phyloP scores from a whole-genome alignment of 2,888 invertebrate species.

The Andrena hattorfiana region DNA sequence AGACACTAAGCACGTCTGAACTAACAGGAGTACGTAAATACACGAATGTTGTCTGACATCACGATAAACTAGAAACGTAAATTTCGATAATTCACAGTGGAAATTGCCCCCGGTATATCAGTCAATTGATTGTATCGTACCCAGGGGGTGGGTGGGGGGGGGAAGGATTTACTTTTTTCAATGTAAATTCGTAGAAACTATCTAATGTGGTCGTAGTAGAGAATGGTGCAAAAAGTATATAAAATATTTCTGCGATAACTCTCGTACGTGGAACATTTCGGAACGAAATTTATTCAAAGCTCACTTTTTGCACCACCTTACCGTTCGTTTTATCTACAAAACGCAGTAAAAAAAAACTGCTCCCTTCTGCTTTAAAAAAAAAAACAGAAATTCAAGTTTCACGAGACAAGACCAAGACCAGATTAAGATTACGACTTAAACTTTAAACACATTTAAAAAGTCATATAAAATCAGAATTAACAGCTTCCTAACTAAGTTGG shows the following conservation, averaged over 20 bases:
- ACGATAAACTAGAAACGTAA: constrained; percentile 49
- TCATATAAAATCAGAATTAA: constrained; percentile 78
- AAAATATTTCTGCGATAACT: constrained; percentile 34
- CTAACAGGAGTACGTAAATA: constrained; percentile 64
- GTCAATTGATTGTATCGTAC: constrained; percentile 45
- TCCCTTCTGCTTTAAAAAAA: constrained; percentile 53
- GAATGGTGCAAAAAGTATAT: constrained; percentile 65
- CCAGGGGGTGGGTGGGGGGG: constrained; percentile 18
- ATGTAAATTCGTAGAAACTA: constrained; percentile 69
- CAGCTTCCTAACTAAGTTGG: constrained; percentile 76
- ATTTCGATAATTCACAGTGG: constrained; percentile 54
- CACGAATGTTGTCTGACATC: constrained; percentile 50
- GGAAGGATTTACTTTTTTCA: constrained; percentile 38
- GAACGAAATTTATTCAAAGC: constrained; percentile 46
- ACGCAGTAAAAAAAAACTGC: constrained; percentile 62
- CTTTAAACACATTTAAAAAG: constrained; percentile 75
- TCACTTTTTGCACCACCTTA: constrained; percentile 61
- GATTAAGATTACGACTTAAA: constrained; percentile 64
- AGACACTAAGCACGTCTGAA: constrained; percentile 64
- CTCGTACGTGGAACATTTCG: constrained; percentile 41
- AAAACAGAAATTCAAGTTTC: constrained; percentile 60
- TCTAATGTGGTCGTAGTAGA: constrained; percentile 63
- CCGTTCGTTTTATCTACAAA: constrained; percentile 54
- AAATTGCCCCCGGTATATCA: constrained; percentile 46
- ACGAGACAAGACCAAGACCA: constrained; percentile 62